These are phyloP conservation scores for Tachuris rubrigastra DNA, from an alignment of 2,113 vertebrate species.

Conservation along the genomic window DNA sequence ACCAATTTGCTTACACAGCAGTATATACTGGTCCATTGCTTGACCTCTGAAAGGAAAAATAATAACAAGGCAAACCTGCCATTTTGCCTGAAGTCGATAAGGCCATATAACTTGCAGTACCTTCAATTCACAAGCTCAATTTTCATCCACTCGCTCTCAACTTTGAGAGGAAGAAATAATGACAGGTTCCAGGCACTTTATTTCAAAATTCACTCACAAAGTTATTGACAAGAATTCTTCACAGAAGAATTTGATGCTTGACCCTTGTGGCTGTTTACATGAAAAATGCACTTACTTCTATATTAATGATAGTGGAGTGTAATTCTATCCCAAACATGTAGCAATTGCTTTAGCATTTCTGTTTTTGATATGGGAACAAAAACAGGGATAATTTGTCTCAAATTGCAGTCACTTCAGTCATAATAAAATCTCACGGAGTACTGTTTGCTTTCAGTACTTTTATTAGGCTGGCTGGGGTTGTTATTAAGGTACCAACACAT, in stretches of 20 bases:
- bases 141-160: constrained; percentile 90
- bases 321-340: constrained; percentile 83
- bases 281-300: constrained; percentile 84
- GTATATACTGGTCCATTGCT: constrained; percentile 74
- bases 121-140: constrained; percentile 94
- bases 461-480: constrained; percentile 80
- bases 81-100: constrained; percentile 88
- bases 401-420: constrained; percentile 80
- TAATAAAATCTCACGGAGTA: constrained; percentile 80
- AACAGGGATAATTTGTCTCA: constrained; percentile 81
- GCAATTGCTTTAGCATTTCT: constrained; percentile 79
- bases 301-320: constrained; percentile 85
- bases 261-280: constrained; percentile 83
- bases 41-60: constrained; percentile 91
- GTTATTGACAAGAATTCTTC: constrained; percentile 86
- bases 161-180: constrained; percentile 91
- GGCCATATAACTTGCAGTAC: constrained; percentile 86
- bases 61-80: constrained; percentile 89
- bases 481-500: constrained; percentile 84
- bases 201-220: constrained; percentile 90
- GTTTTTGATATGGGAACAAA: constrained; percentile 77
- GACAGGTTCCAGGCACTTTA: constrained; percentile 92
- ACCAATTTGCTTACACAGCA: constrained; percentile 70
- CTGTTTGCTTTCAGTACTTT: constrained; percentile 84
- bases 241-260: constrained; percentile 74